Percentiles rank a stretch among this genome's conserved stretches.
Evolutionary conservation across 2,113 vertebrate species (phyloP).

Genomic region (Ginglymostoma cirratum): DNA sequence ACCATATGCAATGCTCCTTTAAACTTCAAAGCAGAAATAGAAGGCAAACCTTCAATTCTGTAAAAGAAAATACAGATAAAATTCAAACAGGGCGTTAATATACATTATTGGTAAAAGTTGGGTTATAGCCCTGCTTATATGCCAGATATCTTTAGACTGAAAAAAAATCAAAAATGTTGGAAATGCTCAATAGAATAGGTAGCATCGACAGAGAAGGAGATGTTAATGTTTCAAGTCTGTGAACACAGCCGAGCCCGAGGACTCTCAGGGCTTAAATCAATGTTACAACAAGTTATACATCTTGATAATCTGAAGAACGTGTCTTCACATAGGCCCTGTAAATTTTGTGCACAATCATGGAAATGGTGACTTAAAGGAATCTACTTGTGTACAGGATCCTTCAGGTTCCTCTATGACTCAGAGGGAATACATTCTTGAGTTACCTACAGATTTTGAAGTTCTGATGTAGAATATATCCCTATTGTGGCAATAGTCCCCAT

Average conservation of each 20-base stretch:
- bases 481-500: background rate
- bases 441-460: background rate
- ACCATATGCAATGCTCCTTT: constrained; percentile 77
- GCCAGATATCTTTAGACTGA: background rate
- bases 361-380: background rate
- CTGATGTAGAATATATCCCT: background rate
- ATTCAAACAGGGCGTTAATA: background rate
- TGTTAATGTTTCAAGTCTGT: background rate
- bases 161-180: background rate
- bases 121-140: background rate
- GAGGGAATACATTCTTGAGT: no score
- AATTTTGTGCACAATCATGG: background rate
- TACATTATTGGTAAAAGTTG: background rate
- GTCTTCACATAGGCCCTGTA: background rate
- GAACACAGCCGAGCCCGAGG: background rate
- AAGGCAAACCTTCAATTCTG: constrained; percentile 80
- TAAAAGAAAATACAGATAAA: constrained; percentile 35
- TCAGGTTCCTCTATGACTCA: no score
- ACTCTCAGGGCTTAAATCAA: background rate
- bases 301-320: background rate
- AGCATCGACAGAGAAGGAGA: background rate
- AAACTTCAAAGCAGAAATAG: constrained; percentile 82
- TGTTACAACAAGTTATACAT: background rate
- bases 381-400: background rate
- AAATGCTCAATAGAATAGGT: background rate